phyloP scores from a whole-genome alignment of 2,113 vertebrate species.

The Ochotona curzoniae region DNA sequence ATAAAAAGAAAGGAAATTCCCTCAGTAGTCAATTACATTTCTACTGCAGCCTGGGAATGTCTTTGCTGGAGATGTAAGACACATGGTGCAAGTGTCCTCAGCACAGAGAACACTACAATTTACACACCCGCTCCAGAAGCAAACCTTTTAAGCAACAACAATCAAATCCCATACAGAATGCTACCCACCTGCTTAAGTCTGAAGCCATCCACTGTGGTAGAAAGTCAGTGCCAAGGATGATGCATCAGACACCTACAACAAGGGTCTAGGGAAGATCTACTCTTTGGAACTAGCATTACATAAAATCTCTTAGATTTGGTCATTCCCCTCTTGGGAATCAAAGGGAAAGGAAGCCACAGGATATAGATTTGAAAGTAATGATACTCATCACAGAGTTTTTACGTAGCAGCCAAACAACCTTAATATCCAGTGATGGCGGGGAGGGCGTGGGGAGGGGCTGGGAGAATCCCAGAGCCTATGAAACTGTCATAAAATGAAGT shows the following conservation, averaged over 20 bases:
- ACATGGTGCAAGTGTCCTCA: background rate
- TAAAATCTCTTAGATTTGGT: background rate
- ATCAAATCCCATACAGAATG: conserved; percentile 20
- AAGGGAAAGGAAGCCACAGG: background rate
- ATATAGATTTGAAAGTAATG: background rate
- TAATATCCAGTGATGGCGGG: background rate
- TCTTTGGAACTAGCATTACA: background rate
- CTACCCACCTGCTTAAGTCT: background rate
- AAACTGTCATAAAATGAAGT: too few species aligned
- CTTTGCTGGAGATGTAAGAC: conserved; percentile 4
- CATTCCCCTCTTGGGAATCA: background rate
- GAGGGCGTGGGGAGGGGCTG: too few species aligned
- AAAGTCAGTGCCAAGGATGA: background rate
- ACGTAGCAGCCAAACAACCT: background rate
- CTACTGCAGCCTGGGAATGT: background rate
- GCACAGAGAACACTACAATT: background rate
- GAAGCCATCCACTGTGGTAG: background rate
- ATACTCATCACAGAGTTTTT: background rate
- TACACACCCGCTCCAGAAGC: conserved; percentile 32
- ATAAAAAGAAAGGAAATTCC: conserved; percentile 66
- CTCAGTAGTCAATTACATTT: conserved; percentile 34
- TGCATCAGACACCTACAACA: background rate
- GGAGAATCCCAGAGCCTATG: too few species aligned
- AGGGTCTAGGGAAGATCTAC: background rate
- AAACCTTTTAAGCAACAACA: conserved; percentile 56